Base-by-base conservation (phyloP, 2,113 vertebrate species). In the Platycercus adscitus region DNA sequence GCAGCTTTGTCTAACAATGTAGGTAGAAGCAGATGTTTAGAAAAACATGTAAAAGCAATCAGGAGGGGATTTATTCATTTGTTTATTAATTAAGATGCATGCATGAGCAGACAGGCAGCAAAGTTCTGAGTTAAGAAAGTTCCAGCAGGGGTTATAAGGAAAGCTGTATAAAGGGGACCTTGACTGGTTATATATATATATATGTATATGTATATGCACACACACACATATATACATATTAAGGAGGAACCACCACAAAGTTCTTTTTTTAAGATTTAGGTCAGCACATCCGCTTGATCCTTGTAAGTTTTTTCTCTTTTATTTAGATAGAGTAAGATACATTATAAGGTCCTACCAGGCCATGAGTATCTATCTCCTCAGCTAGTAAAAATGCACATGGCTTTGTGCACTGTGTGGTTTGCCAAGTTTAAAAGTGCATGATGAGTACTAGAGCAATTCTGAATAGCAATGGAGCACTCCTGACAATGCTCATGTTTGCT, bases 41-140 rank as follows among this genome's bases (percentile, higher is more conserved):
- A 81, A 88, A 96, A 96, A 58, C 44, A 53, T 83, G 91, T 39
- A 88, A 95, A 85, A 89, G 81, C 55, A 86, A 93, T 95, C 95
- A 77, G 61, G 65, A 95, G 94, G 92, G 96, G 88, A 96, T 97
- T 94, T 94, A 91, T 28, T 95, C 23, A 86, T 96, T 97, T 96
- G 86, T 94, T 95, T 95, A 84, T 96, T 97, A 97, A 98, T 97
- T 96, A 97, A 93, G 93, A 96, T 80, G 86, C 66, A 94, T 90
- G 71, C 85, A 88, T 95, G 88, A 97, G 92, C 92, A 97, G 91
- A 35, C 58, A 95, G 90, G 41, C 68, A 95, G 91, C 11, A 26
- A 93, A 95, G 58, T 89, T 92, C 66, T 47, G 41, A 86, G 60
- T 76, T 86, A 73, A 92, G 68, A 80, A 79, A 77, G 21, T 86